Evolutionary conservation across 2,888 invertebrate species (phyloP).

Genomic region (Ptilodon capucinus): DNA sequence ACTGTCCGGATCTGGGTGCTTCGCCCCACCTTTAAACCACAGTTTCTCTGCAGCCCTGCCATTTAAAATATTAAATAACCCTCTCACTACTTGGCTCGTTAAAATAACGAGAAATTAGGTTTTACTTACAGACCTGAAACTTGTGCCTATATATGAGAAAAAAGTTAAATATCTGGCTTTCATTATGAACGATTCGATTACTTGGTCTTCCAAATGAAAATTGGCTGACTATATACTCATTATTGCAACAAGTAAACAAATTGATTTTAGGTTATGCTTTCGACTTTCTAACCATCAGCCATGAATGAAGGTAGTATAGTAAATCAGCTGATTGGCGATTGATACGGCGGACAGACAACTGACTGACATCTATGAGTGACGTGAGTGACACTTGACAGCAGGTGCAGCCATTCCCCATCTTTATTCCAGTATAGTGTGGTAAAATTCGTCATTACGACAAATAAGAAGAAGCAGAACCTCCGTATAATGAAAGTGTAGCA

Average conservation of each 20-base stretch:
- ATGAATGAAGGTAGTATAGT: too few species aligned
- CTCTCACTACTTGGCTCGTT: too few species aligned
- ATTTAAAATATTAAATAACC: background rate
- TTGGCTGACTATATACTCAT: conserved; percentile 7
- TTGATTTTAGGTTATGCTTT: background rate
- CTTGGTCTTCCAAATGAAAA: too few species aligned
- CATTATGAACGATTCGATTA: conserved; percentile 49
- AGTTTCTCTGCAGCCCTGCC: conserved; percentile 87
- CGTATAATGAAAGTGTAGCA: too few species aligned
- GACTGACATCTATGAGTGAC: too few species aligned
- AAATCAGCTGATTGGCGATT: background rate
- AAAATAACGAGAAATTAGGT: too few species aligned
- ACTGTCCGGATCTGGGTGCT: conserved; percentile 83
- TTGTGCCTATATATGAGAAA: conserved; percentile 90
- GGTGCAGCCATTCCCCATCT: too few species aligned
- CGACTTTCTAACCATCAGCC: background rate
- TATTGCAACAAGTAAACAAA: conserved; percentile 4
- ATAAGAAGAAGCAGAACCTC: too few species aligned
- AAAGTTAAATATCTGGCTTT: conserved; percentile 88
- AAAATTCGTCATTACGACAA: too few species aligned
- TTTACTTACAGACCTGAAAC: conserved; percentile 84
- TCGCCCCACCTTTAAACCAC: conserved; percentile 65
- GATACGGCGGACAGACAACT: background rate
- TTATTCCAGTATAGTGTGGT: too few species aligned
- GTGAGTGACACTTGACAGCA: too few species aligned